Evolutionary conservation across 2,797 vertebrate genomes (phyloP), one percentile per base, ranked within the genome.

Genomic region (Miichthys miiuy): DNA sequence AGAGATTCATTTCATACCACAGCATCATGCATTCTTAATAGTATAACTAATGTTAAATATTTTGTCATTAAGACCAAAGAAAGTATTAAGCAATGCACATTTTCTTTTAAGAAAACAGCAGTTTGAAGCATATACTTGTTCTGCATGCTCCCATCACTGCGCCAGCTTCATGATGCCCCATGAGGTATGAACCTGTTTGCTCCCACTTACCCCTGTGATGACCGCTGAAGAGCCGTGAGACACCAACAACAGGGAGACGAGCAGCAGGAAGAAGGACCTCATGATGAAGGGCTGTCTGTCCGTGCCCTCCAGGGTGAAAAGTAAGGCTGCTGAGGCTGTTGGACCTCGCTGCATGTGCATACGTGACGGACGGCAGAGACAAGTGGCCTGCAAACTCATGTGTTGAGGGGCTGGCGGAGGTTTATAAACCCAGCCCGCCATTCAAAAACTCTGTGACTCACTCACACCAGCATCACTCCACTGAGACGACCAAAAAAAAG

Each of bases 181-280:
- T 20, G 1, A 57, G 52, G 3, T n/a, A 3, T 71, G n/a, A 0
- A 68, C 17, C 52, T 42, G 71, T 72, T 47, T 44, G 56, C 54
- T 69, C 46, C 17, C 62, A 94, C 95, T 94, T 79, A 96, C 96
- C 95, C 95, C 95, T 8, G 95, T 96, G 81, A 96, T 96, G 85
- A 96, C 88, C 0, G 95, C 94, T 21, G 93, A 84, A 3, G 90
- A 95, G 56, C 92, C 90, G 1, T 47, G 64, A 5, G 93, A 94
- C 81, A 95, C 84, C 75, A 94, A 6, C 74, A 95, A 30, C 52
- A 94, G 82, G 34, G 66, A 83, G 79, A 94, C 81, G 77, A 96
- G 78, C 25, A 94, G 54, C 1, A 78, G 82, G 38, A 91, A 62
- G 76, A 89, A 86, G 67, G 88, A 91, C 75, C 70, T 95, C 94